A percentile compares a stretch with the other conserved stretches of the same genome.
phyloP scores from a whole-genome alignment of 2,797 vertebrate genomes.

The Acanthurus leucopareius region DNA sequence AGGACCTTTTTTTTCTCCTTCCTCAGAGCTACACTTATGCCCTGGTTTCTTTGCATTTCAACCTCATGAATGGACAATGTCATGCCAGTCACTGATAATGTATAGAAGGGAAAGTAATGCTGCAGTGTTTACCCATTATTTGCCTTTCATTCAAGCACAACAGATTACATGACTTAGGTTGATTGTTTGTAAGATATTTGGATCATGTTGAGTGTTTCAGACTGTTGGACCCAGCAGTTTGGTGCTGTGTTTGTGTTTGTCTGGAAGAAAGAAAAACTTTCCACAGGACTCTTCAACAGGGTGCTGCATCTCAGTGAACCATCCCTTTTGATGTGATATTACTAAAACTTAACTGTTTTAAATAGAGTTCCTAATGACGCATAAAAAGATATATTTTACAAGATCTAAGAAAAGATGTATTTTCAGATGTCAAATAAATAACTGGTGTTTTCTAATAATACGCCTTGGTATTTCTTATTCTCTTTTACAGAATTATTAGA shows the following conservation, averaged over 20 bases:
- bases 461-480: constrained; percentile 12
- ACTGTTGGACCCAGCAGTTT: constrained; percentile 42
- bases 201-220: constrained; percentile 47
- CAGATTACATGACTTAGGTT: constrained; percentile 49
- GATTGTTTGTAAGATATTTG: constrained; percentile 41
- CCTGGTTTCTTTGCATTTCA: constrained; percentile 9
- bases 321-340: constrained; percentile 82
- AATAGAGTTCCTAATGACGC: constrained; percentile 74
- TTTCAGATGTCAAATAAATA: constrained; percentile 85
- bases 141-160: constrained; percentile 47
- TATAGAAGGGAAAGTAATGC: constrained; percentile 57
- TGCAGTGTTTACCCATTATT: constrained; percentile 48
- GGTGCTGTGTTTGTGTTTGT: constrained; percentile 71
- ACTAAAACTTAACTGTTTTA: constrained; percentile 72
- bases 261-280: constrained; percentile 59
- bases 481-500: not conserved
- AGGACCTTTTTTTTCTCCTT: constrained; percentile 17
- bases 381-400: constrained; percentile 81
- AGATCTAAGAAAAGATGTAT: constrained; percentile 79
- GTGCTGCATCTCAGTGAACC: constrained; percentile 77
- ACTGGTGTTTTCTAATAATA: constrained; percentile 76
- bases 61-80: constrained; percentile 21
- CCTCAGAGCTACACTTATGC: constrained; percentile 3
- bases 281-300: constrained; percentile 71
- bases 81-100: constrained; percentile 41